These are phyloP conservation scores for Melangyna quadrimaculata DNA, from an alignment of 2,888 invertebrate species.

Conservation along the genomic window DNA sequence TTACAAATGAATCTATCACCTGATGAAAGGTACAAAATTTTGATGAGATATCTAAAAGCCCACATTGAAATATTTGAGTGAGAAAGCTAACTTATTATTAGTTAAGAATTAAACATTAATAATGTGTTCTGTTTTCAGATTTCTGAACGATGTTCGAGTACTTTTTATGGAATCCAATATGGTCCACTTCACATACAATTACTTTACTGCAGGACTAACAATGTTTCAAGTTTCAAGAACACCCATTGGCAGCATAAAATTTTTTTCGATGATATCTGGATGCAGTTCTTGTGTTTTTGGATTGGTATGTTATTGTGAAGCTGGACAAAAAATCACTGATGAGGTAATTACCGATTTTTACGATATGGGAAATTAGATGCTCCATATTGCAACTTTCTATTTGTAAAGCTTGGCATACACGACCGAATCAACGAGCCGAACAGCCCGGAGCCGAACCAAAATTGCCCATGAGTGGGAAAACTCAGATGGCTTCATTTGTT, in stretches of 20 bases:
- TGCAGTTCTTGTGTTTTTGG: constrained; percentile 35
- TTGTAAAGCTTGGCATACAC: too few relatives aligned
- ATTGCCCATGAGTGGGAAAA: too few relatives aligned
- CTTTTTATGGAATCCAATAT: constrained; percentile 35
- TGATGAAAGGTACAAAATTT: not conserved
- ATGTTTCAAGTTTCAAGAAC: constrained; percentile 46
- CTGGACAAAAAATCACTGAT: constrained; percentile 41
- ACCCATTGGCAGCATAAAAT: constrained; percentile 30
- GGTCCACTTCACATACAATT: constrained; percentile 40
- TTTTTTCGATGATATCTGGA: constrained; percentile 49
- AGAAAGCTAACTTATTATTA: not conserved
- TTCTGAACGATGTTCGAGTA: constrained; percentile 27
- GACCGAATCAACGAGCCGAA: too few relatives aligned
- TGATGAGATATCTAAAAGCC: constrained; percentile 10
- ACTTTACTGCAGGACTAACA: constrained; percentile 42
- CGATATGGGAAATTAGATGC: too few relatives aligned
- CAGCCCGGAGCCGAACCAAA: too few relatives aligned
- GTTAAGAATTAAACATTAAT: not conserved
- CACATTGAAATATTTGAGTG: constrained; percentile 42
- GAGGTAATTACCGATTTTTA: constrained; percentile 6
- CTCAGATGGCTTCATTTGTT: too few relatives aligned
- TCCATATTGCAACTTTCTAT: too few relatives aligned
- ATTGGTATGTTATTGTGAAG: constrained; percentile 41
- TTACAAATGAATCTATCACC: not conserved
- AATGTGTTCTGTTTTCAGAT: not conserved